These are phyloP conservation scores for Seriola rivoliana DNA, from an alignment of 2,113 vertebrate species.

Conservation along the genomic window DNA sequence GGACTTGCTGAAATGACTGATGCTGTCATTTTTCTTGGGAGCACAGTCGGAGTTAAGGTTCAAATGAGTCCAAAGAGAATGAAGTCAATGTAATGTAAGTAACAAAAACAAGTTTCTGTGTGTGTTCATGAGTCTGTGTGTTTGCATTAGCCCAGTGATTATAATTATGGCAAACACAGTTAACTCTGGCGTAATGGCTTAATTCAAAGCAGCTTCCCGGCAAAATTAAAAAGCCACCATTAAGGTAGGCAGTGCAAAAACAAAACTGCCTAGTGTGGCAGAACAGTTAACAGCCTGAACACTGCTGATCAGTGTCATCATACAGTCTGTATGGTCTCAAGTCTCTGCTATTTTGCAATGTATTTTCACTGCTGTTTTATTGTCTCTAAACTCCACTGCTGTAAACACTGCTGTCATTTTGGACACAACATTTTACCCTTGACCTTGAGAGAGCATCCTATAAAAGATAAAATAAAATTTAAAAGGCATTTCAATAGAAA, in stretches of 20 bases:
- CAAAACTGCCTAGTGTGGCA: neutral
- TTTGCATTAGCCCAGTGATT: neutral
- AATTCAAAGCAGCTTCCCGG: neutral
- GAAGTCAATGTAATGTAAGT: neutral
- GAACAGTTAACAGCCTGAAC: neutral
- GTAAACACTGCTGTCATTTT: neutral
- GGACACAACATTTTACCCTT: neutral
- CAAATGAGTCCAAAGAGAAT: neutral
- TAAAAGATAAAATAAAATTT: neutral
- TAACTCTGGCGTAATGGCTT: neutral
- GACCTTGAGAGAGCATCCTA: neutral
- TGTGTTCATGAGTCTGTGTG: neutral
- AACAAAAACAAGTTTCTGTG: neutral
- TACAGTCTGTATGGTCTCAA: too few relatives aligned
- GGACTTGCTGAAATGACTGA: neutral
- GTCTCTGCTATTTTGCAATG: neutral
- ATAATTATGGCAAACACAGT: constrained; percentile 7
- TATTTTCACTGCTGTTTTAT: neutral
- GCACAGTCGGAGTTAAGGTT: neutral
- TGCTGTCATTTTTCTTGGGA: neutral
- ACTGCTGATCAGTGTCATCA: neutral
- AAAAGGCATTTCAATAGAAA: neutral
- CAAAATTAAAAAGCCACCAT: neutral
- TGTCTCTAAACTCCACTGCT: neutral
- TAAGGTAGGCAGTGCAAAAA: neutral